These are phyloP conservation scores for Oscheius sp. DNA, from an alignment of 2,888 invertebrate genomes.

Conservation along the genomic window DNA sequence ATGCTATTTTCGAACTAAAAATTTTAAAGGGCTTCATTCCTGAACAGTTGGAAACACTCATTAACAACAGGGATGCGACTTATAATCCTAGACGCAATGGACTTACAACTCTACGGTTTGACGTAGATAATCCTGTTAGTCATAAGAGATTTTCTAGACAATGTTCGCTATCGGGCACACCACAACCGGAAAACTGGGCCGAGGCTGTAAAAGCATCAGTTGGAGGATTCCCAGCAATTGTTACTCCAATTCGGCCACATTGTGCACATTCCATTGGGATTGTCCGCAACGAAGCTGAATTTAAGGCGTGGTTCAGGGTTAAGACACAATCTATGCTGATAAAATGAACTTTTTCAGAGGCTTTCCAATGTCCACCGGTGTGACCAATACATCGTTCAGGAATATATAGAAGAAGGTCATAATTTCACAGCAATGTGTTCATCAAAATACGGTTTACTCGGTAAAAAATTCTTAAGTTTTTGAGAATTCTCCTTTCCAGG, in stretches of 20 bases:
- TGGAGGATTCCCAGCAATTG: constrained; percentile 52
- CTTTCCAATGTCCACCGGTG: constrained; percentile 50
- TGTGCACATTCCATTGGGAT: constrained; percentile 53
- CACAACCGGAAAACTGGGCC: constrained; percentile 52
- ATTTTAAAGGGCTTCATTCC: constrained; percentile 43
- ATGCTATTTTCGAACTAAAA: background rate
- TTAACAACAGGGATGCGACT: constrained; percentile 40
- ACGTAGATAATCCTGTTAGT: no score
- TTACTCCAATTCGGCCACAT: constrained; percentile 42
- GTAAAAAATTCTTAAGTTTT: no score
- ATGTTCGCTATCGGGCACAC: constrained; percentile 51
- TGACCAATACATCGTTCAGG: constrained; percentile 59
- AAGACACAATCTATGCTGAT: background rate
- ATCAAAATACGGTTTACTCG: constrained; percentile 52
- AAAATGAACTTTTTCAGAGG: constrained; percentile 33
- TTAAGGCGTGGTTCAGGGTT: constrained; percentile 52
- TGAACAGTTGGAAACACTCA: constrained; percentile 49
- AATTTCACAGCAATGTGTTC: constrained; percentile 62
- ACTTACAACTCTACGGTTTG: constrained; percentile 41
- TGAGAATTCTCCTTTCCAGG: constrained; percentile 35
- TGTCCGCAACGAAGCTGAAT: constrained; percentile 44
- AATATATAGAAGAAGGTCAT: constrained; percentile 60
- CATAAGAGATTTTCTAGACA: constrained; percentile 30
- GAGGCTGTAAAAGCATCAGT: constrained; percentile 49
- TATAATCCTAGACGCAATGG: constrained; percentile 45